Evolutionary conservation across 2,113 vertebrate genomes (phyloP), one percentile per base, ranked within the genome.

Genomic region (Blennius ocellaris): DNA sequence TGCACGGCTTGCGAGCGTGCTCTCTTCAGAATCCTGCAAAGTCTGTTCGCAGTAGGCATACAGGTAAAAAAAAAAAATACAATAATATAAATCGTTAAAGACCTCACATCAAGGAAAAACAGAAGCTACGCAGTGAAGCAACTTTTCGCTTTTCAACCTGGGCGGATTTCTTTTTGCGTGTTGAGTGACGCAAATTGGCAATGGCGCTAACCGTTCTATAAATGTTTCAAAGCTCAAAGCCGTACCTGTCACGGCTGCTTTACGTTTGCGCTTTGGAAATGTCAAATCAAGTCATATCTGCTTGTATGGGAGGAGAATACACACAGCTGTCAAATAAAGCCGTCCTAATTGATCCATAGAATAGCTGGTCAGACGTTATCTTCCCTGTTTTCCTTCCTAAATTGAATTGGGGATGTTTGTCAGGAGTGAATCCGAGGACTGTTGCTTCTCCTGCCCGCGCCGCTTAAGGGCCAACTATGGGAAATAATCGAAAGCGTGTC

Each of bases 401-500:
- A 86, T 61, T 77, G 76, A 78, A 75, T 41, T 52, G 15, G 54
- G 69, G 53, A 69, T 51, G 54, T 70, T 76, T 73, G 73, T 84
- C 66, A 74, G 57, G 69, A 78, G 78, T 43, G 76, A 78, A 80
- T 82, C 65, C 54, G 10, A 15, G 21, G 21, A 2, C 21, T n/a
- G 60, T 73, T 60, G 59, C 2, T 21, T 63, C 67, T 64, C 39
- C 37, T 2, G 6, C 68, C 56, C 41, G n/a, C 5, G 11, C 60
- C 16, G 63, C 60, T 73, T 5, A 30, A 66, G 68, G 68, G 64
- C 70, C 48, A 56, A 82, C 79, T 77, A 76, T 81, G 79, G 80
- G 85, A 30, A 91, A 89, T 90, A 88, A 87, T 84, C 41, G 39
- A 87, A 90, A 81, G 56, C 5, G 50, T 87, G 87, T 89, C 85